Evolutionary conservation across 2,797 vertebrate genomes (phyloP), one percentile per base, ranked within the genome.

Genomic region (Betta splendens): DNA sequence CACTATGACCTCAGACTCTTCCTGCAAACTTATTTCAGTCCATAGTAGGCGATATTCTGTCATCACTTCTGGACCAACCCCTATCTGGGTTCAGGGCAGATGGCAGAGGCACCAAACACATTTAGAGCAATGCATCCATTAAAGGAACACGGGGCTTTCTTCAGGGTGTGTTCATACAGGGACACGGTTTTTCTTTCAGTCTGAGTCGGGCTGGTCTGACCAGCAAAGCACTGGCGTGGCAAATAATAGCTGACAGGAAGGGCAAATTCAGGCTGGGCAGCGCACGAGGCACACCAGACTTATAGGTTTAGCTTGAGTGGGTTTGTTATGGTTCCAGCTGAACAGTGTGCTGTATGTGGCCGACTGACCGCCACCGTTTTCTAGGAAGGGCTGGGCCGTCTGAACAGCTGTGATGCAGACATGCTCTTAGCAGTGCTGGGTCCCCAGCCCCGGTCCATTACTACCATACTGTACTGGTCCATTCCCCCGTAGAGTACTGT

Each of bases 371-470:
- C 15, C 39, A 2, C 33, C 33, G 32, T 45, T 75, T 57, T 54
- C 26, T 51, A 42, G 33, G 48, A 48, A 50, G 35, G n/a, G 9
- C 31, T 11, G 50, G 50, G 66, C 28, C 9, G 47, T 20, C 20
- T 64, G 7, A 45, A 45, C 70, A 77, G 64, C 69, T 76, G 68
- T n/a, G 54, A 66, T 43, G 53, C 73, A 29, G 60, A 66, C 75
- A 60, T 46, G 47, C 67, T 35, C 29, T 39, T 43, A 68, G 55
- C 42, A 16, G 35, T 2, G n/a, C n/a, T n/a, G n/a, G n/a, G n/a
- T n/a, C n/a, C n/a, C n/a, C n/a, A n/a, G n/a, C n/a, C n/a, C n/a
- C n/a, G n/a, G n/a, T n/a, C n/a, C n/a, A n/a, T n/a, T n/a, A n/a
- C n/a, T n/a, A n/a, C n/a, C n/a, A n/a, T n/a, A n/a, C n/a, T n/a